Evolutionary conservation across 1,140 invertebrate species (phyloP).

Genomic region (Pseudachorutes palmiensis): DNA sequence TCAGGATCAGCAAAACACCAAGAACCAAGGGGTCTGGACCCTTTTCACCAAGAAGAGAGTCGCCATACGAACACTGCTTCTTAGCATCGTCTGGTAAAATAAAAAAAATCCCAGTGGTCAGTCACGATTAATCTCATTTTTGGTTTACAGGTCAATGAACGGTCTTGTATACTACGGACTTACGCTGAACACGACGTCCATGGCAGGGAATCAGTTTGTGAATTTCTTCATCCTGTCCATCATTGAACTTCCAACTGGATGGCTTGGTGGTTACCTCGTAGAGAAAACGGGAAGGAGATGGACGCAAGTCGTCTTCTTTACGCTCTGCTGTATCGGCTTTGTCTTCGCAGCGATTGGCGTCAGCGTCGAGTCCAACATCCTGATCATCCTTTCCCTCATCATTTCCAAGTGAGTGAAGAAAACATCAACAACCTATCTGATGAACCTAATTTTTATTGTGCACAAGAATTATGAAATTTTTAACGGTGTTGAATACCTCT

Average conservation of each 20-base stretch:
- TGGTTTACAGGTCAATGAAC: constrained; percentile 43
- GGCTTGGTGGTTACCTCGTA: constrained; percentile 18
- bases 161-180: constrained; percentile 53
- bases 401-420: constrained; percentile 15
- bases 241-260: constrained; percentile 49
- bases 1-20: constrained; percentile 14
- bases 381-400: constrained; percentile 2
- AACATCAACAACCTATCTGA: neutral
- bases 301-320: constrained; percentile 29
- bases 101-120: neutral
- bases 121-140: neutral
- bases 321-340: constrained; percentile 14
- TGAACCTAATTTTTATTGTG: too few relatives aligned
- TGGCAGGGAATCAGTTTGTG: constrained; percentile 57
- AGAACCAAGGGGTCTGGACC: constrained; percentile 5
- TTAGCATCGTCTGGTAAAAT: constrained; percentile 25
- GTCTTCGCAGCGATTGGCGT: constrained; percentile 9
- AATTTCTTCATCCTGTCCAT: constrained; percentile 57
- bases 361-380: neutral
- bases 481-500: neutral
- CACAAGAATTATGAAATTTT: too few relatives aligned
- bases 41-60: constrained; percentile 17
- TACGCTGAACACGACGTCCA: constrained; percentile 52
- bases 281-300: constrained; percentile 29
- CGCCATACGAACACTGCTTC: constrained; percentile 11